phyloP scores from a whole-genome alignment of 2,888 invertebrate genomes.

The Tineola bisselliella region DNA sequence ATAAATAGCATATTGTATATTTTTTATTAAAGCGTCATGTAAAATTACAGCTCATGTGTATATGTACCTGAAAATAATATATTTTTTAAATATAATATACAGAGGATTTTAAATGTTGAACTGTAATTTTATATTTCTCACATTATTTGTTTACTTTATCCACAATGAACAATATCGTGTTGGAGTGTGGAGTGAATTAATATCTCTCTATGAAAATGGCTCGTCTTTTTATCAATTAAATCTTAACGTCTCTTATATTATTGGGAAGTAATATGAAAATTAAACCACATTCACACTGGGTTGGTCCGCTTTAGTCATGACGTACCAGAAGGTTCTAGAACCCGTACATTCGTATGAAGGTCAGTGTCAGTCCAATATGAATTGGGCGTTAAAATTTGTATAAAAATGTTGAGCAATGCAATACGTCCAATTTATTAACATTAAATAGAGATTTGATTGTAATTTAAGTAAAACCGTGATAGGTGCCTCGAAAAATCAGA shows the following conservation, averaged over 20 bases:
- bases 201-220: too few species aligned
- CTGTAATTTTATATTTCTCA: neutral
- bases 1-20: too few species aligned
- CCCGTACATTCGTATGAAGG: too few species aligned
- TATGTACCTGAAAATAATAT: neutral
- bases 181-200: too few species aligned
- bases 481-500: constrained; percentile 53
- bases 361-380: too few species aligned
- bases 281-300: neutral
- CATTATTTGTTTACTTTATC: neutral
- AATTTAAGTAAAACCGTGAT: constrained; percentile 19
- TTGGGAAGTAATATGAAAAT: neutral
- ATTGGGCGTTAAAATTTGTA: too few species aligned
- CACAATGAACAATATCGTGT: too few species aligned
- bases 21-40: neutral
- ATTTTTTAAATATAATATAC: neutral
- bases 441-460: neutral
- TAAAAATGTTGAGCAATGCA: neutral
- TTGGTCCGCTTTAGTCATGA: too few species aligned
- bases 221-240: too few species aligned
- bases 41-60: neutral
- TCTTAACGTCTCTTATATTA: neutral
- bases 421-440: constrained; percentile 7
- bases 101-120: neutral
- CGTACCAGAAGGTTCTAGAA: too few species aligned